Conservation (phyloP, 2,113 vertebrate genomes). For the Anthoscopus minutus region DNA sequence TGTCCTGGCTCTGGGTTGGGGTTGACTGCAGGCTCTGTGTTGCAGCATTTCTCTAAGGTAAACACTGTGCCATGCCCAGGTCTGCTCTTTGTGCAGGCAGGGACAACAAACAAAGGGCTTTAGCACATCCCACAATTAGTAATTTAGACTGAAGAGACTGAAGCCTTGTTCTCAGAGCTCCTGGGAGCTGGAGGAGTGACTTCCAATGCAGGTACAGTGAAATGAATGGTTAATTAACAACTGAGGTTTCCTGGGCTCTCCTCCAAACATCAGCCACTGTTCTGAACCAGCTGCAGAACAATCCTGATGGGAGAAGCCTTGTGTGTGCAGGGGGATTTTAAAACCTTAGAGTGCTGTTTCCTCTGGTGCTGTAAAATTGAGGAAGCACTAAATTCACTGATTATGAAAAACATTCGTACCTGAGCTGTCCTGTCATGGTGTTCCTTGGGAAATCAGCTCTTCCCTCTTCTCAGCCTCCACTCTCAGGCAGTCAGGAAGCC, state of each 20-base stretch:
- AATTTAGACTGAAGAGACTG: neutral
- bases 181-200: neutral
- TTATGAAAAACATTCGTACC: neutral
- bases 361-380: neutral
- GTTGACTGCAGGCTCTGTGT: neutral
- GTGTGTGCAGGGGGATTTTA: neutral
- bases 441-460: neutral
- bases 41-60: fast-evolving
- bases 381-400: neutral
- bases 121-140: neutral
- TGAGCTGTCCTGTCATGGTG: neutral
- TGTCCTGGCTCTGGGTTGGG: neutral
- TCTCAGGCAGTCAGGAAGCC: neutral
- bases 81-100: neutral
- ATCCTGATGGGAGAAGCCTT: neutral
- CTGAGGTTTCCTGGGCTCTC: neutral
- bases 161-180: neutral
- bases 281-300: neutral
- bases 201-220: neutral
- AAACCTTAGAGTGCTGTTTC: neutral
- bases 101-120: neutral
- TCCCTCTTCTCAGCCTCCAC: neutral
- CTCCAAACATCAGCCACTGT: neutral
- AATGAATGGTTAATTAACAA: neutral
- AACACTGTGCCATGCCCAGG: neutral